Base-by-base conservation (phyloP, 2,888 invertebrate species). In the Drosophila incognita region DNA sequence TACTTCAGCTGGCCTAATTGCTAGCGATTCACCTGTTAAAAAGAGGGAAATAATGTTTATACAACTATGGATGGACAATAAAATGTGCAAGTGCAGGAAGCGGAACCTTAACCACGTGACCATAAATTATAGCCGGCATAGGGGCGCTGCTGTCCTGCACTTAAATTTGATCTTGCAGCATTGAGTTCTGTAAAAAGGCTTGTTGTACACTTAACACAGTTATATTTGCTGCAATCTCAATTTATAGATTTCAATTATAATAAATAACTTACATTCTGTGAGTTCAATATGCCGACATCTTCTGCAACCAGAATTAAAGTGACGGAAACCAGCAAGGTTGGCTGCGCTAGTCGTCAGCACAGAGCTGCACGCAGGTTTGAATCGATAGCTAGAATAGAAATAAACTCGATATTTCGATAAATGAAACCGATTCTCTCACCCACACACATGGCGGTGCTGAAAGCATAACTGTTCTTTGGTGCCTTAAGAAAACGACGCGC, bases 111-210 rank as follows among this genome's bases (percentile, higher is more conserved):
- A 57, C 76, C 82, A 85, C 77, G 82, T 87, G 83, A 33, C 56
- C 53, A 69, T 8, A 71, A 54, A 36, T 58, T 53, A 31, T 46
- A 71, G 60, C 40, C 63, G 63, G 67, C 10, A 48, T 68, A 65
- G 71, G 42, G 58, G 74, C 46, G 35, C 31, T 10, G 10, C n/a
- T n/a, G n/a, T 40, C 38, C 42, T 53, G 40, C 10, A 69, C 40
- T 53, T 5, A 58, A 48, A 46, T 53, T 86, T 87, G 49, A 70
- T 91, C 21, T 91, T 75, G 89, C 92, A 90, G 82, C 79, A 69
- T 73, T 67, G 87, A 90, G 91, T 91, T 91, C 90, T 89, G 87
- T 78, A 74, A 72, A 76, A 61, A 69, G 70, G 74, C 69, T 35
- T 57, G 5, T 18, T 35, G 24, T 60, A 63, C 76, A 69, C 70